These are phyloP conservation scores for Stegana nigrithorax DNA, from an alignment of 2,888 invertebrate genomes.

Conservation along the genomic window DNA sequence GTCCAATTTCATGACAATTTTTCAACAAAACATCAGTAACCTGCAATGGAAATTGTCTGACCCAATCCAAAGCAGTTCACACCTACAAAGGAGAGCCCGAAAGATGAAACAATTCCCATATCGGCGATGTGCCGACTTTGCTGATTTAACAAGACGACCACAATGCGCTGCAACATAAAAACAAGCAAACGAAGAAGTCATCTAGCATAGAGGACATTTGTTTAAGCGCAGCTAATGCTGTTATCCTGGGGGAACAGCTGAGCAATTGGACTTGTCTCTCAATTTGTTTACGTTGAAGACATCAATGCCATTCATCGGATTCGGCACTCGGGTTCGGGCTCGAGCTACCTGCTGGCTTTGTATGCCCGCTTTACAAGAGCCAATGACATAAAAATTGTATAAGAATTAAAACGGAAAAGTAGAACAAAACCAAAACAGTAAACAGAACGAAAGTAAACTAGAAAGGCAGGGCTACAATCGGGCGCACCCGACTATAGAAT, in stretches of 20 bases:
- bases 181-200: conserved; percentile 42
- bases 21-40: conserved; percentile 35
- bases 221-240: conserved; percentile 32
- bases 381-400: conserved; percentile 47
- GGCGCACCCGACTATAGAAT: no score
- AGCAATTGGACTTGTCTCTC: conserved; percentile 53
- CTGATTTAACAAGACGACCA: background rate
- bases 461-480: no score
- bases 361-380: background rate
- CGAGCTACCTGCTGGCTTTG: background rate
- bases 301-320: conserved; percentile 55
- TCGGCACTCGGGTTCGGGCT: background rate
- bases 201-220: conserved; percentile 59
- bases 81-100: background rate
- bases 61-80: conserved; percentile 20
- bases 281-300: conserved; percentile 26
- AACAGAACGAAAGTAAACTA: no score
- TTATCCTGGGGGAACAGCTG: conserved; percentile 43
- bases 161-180: conserved; percentile 26
- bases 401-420: no score
- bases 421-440: no score
- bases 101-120: background rate
- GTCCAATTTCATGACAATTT: conserved; percentile 62
- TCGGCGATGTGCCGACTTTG: background rate
- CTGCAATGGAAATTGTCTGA: conserved; percentile 26